Evolutionary conservation across 2,888 invertebrate genomes (phyloP).

Genomic region (Neoscelio sp.): DNA sequence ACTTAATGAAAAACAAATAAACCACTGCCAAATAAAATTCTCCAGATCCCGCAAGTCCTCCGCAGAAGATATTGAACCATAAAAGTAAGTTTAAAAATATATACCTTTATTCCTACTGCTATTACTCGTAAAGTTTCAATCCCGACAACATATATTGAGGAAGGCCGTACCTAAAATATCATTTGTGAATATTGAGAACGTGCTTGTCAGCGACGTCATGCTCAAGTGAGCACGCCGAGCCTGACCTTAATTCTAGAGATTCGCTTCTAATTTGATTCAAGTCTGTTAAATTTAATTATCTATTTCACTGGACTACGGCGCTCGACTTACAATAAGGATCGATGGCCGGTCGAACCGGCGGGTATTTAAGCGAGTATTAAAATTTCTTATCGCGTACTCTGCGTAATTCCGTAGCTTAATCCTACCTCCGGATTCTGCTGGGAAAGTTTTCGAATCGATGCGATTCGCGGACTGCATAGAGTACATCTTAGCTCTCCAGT

Average conservation of each 20-base stretch:
- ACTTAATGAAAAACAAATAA: too few species aligned
- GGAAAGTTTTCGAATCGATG: conserved; percentile 76
- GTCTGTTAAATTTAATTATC: conserved; percentile 65
- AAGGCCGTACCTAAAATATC: conserved; percentile 23
- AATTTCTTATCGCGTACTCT: conserved; percentile 78
- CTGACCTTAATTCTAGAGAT: conserved; percentile 63
- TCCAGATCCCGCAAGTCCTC: too few species aligned
- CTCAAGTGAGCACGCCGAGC: conserved; percentile 28
- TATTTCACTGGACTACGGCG: conserved; percentile 62
- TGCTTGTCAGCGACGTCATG: conserved; percentile 32
- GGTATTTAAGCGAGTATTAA: conserved; percentile 77
- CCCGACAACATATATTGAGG: neutral
- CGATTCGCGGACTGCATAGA: conserved; percentile 70
- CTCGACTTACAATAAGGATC: conserved; percentile 66
- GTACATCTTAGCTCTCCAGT: conserved; percentile 58
- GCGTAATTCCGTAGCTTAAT: conserved; percentile 76
- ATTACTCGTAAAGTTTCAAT: conserved; percentile 2
- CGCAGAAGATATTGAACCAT: neutral
- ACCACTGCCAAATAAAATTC: too few species aligned
- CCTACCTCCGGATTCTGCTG: conserved; percentile 73
- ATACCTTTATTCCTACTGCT: conserved; percentile 17
- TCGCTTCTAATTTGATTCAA: conserved; percentile 65
- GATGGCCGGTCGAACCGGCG: conserved; percentile 66
- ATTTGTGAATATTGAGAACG: conserved; percentile 46
- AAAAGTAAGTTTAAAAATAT: conserved; percentile 12